Base-by-base conservation (phyloP, 1,140 invertebrate species). In the Brachionus rotundiformis region DNA sequence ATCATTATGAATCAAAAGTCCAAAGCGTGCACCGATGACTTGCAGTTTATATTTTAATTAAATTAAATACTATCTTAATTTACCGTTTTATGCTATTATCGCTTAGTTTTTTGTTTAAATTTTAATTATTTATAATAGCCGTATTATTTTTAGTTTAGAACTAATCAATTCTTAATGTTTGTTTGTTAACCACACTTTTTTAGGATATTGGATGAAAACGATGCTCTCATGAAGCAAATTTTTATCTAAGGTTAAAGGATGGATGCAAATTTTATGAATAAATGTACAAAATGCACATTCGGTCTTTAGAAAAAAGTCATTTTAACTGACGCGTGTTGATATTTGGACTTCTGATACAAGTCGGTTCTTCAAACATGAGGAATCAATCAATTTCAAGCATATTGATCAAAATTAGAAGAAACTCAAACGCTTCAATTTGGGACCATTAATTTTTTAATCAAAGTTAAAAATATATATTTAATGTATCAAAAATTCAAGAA, bases 321-420 rank as follows among this genome's bases (percentile, higher is more conserved):
- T 63, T 13, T 63, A 59, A 31, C 25, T 63, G 61, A 63, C 29
- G 61, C 61, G 61, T 33, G 29, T 11, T 63, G 61, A 63, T 63
- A 63, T 63, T 63, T 63, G 3, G 29, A 63, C 61, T 63, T 63
- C 29, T 29, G 29, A 63, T 31, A 29, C 29, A 63, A 23, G 1
- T 63, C 29, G 25, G 25, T n/a, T 63, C 11, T 63, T 29, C 25
- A 63, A 63, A 63, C 3, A 19, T 63, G 29, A 63, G 29, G 29
- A 63, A 63, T 63, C 61, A 63, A 63, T 63, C 61, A 63, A 63
- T 63, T 63, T 29, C 47, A 54, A 54, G 16, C 47, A 54, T 54
- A 19, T 54, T 54, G 47, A 54, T 54, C 47, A 54, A 54, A 54
- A 54, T 54, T 54, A 54, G 47, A 10, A 25, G 10, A 23, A 54